Base-by-base conservation (phyloP, 2,888 invertebrate species). In the Siphonodentalium dalli region DNA sequence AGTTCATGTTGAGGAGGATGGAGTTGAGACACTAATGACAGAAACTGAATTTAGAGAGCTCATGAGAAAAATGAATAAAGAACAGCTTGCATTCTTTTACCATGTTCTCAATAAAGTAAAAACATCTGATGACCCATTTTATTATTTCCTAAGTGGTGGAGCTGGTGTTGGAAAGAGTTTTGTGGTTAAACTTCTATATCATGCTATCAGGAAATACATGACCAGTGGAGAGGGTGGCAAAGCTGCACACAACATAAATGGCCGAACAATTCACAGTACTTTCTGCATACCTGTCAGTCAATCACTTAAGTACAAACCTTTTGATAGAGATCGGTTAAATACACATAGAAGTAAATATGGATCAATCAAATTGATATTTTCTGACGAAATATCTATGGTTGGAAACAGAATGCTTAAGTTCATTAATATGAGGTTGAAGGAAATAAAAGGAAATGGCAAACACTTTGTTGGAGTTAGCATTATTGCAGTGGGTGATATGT, bases 311-410 rank as follows among this genome's bases (percentile, higher is more conserved):
- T 51, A 55, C 21, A 41, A 45, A 28, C 39, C 34, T 20, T 33
- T 49, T 4, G 29, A 34, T 33, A 33, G 45, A 18, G 43, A 49
- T 39, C 9, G 26, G 11, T 42, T 45, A 6, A 51, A 56, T n/a
- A 56, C 55, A 13, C 42, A 6, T n/a, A 31, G 44, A 15, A 15
- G 41, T 23, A 24, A 43, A 20, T 49, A 41, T 38, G 26, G 20
- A 3, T 33, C 48, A n/a, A 8, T 58, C 21, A 35, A 34, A 23
- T 27, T 58, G 11, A 8, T 49, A 11, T 50, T 54, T 26, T 58
- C 49, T 20, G 60, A 60, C 38, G 50, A 60, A 45, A 21, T 57
- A 9, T 53, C 56, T 26, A 57, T 56, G 51, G n/a, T n/a, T n/a
- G n/a, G n/a, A n/a, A n/a, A n/a, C n/a, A n/a, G n/a, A n/a, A n/a